A percentile compares a stretch with the other conserved stretches of the same genome.
Evolutionary conservation across 2,113 vertebrate genomes (phyloP).

Genomic region (Malurus cyaneus): DNA sequence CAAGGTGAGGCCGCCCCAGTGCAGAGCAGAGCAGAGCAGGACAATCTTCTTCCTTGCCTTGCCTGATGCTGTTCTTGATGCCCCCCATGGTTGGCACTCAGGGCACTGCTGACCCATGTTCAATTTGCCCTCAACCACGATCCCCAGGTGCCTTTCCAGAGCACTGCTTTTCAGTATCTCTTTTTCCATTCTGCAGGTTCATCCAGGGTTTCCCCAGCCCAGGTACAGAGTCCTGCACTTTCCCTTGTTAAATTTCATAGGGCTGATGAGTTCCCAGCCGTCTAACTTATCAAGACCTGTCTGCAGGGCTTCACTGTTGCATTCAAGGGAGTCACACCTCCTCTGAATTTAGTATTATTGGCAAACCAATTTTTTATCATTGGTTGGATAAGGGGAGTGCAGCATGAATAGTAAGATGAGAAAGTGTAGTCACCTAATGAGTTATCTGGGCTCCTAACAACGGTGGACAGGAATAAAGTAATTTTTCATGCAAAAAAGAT

Average conservation of each 20-base stretch:
- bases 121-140: accelerated
- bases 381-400: background rate
- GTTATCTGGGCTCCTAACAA: background rate
- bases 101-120: accelerated
- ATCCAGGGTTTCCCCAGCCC: background rate
- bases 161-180: background rate
- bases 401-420: background rate
- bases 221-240: background rate
- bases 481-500: background rate
- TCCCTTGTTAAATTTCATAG: background rate
- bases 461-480: background rate
- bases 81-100: accelerated
- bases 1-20: accelerated
- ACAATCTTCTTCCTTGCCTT: accelerated
- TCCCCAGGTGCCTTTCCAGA: accelerated
- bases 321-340: background rate
- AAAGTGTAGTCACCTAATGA: background rate
- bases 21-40: background rate
- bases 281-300: background rate
- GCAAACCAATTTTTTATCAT: background rate
- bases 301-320: background rate
- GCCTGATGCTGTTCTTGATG: background rate
- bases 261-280: background rate
- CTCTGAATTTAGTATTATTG: background rate
- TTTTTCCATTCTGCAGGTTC: accelerated